These are phyloP conservation scores for Ophion costatus DNA, from an alignment of 2,888 invertebrate species.

Conservation along the genomic window DNA sequence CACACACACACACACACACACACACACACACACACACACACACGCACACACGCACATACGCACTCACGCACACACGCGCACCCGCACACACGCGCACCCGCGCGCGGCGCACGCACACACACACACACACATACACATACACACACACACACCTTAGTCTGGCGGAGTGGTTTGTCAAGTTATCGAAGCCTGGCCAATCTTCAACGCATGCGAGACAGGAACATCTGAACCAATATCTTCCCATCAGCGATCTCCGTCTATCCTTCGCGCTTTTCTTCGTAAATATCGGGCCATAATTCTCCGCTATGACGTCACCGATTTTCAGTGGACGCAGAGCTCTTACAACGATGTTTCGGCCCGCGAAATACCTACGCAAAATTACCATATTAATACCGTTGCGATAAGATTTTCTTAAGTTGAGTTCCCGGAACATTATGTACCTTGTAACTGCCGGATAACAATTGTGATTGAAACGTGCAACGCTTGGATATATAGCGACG, in stretches of 20 bases:
- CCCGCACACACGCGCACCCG: background rate
- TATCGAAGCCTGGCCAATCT: slow-evolving; percentile 90
- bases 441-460: slow-evolving; percentile 91
- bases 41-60: slow-evolving; percentile 57
- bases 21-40: too few species aligned
- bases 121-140: too few species aligned
- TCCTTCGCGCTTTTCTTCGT: slow-evolving; percentile 85
- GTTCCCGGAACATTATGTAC: slow-evolving; percentile 80
- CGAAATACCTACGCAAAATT: slow-evolving; percentile 87
- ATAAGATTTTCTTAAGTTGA: background rate
- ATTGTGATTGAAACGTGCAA: slow-evolving; percentile 93
- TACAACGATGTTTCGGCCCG: slow-evolving; percentile 89
- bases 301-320: slow-evolving; percentile 89
- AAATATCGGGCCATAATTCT: slow-evolving; percentile 94
- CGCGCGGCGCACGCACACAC: too few species aligned
- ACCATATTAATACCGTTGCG: background rate
- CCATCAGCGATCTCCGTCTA: slow-evolving; percentile 87
- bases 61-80: too few species aligned
- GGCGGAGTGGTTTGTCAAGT: slow-evolving; percentile 84
- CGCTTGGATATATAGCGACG: slow-evolving; percentile 90
- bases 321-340: slow-evolving; percentile 88
- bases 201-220: slow-evolving; percentile 89
- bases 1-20: too few species aligned
- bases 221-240: slow-evolving; percentile 92
- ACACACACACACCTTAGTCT: slow-evolving; percentile 80